Evolutionary conservation across 2,113 vertebrate species (phyloP), one percentile per base, ranked within the genome.

Genomic region (Rynchops niger): DNA sequence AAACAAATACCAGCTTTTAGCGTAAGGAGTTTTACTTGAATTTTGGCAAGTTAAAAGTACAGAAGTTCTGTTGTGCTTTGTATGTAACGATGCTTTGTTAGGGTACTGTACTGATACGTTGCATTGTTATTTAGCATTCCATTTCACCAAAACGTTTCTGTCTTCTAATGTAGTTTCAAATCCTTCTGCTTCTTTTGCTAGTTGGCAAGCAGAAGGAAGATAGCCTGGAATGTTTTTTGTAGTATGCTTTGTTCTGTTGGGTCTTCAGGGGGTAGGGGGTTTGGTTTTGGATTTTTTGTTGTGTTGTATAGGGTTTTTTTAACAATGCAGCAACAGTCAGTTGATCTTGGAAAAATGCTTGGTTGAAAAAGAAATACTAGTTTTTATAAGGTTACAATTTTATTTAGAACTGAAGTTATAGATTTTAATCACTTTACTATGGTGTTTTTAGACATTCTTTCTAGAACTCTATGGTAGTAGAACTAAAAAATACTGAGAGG

Each of bases 191-290:
- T 53, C 72, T 74, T 79, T 91, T 88, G 32, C 16, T 43, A 38
- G 14, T 22, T 63, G 26, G 2, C 15, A 71, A 45, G 18, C 45
- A 74, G 42, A 62, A 30, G 26, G 13, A 40, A 58, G 9, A 36
- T 21, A 40, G 16, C 53, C 38, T 67, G 17, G 26, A 69, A 29
- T 4, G 3, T 15, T 56, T 95, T 71, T 32, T 26, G 1, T 26
- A 38, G 36, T 15, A 19, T 82, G 22, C 49, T 84, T 72, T 59
- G 4, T 42, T 74, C 18, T 78, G 9, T 18, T 56, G 17, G 4
- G 1, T 29, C 69, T 84, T 82, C 29, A 32, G 56, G 8, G 15
- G 5, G 5, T 62, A 8, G 29, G 6, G 11, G 1, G 0, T 20
- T 79, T 49, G 3, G 2, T 30, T 66, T 63, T 10, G 12, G 9